Conservation (phyloP, 2,113 vertebrate genomes). For the Seriola dumerili region DNA sequence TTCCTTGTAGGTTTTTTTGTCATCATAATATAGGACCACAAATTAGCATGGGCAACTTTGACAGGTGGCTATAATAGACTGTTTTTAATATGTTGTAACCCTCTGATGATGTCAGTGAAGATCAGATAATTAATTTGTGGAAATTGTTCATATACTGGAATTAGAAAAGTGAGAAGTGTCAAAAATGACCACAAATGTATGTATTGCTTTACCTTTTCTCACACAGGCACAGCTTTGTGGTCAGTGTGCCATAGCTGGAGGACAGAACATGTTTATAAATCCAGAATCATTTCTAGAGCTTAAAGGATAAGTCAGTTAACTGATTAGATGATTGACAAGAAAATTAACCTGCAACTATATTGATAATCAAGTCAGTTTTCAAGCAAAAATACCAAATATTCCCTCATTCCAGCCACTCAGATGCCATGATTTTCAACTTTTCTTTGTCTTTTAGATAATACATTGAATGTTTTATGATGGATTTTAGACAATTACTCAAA, state of each 20-base stretch:
- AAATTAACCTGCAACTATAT: too few species aligned
- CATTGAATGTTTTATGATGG: background rate
- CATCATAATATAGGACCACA: background rate
- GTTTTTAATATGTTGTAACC: background rate
- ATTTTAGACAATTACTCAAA: background rate
- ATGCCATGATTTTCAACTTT: too few species aligned
- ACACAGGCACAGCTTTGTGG: background rate
- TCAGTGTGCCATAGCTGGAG: conserved; percentile 11
- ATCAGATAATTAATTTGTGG: background rate
- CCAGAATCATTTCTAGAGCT: background rate
- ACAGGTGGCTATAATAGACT: background rate
- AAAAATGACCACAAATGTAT: background rate
- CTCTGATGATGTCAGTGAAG: background rate
- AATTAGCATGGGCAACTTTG: background rate
- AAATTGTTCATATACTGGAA: background rate
- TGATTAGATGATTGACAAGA: too few species aligned
- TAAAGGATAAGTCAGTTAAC: too few species aligned
- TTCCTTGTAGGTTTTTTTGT: too few species aligned
- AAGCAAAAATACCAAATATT: too few species aligned
- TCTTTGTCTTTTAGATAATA: too few species aligned
- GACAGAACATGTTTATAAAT: conserved; percentile 23
- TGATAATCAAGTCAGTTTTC: too few species aligned
- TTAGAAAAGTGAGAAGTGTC: background rate
- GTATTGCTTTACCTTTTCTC: background rate
- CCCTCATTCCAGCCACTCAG: too few species aligned